Percentiles rank a stretch among this genome's conserved stretches.
phyloP scores from a whole-genome alignment of 2,888 invertebrate species.

The Drosophila lacicola region DNA sequence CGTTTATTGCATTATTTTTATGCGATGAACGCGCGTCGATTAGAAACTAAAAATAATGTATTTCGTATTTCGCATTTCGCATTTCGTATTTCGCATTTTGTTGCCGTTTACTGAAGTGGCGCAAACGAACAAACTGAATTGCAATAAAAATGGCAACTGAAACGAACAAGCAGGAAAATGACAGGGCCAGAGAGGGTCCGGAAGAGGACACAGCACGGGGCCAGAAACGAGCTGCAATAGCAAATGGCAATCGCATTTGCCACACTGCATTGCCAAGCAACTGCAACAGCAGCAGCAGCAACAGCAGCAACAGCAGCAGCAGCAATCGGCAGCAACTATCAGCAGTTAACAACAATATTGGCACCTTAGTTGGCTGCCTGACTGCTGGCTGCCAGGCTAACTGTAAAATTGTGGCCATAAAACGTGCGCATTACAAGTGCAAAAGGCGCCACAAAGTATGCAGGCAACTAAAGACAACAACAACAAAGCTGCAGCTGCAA shows the following conservation, averaged over 20 bases:
- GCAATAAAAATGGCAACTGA: conserved; percentile 64
- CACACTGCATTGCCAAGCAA: conserved; percentile 64
- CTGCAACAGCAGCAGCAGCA: conserved; percentile 25
- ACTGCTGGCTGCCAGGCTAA: conserved; percentile 60
- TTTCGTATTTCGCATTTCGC: conserved; percentile 52
- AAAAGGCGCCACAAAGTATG: conserved; percentile 64
- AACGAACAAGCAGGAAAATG: conserved; percentile 26
- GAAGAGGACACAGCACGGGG: background rate
- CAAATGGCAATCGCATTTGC: conserved; percentile 71
- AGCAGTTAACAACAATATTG: conserved; percentile 81
- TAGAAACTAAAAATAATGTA: conserved; percentile 80
- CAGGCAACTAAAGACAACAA: conserved; percentile 35
- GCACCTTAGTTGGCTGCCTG: conserved; percentile 65
- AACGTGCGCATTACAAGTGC: conserved; percentile 69
- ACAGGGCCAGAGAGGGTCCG: too few species aligned
- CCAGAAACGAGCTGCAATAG: conserved; percentile 44
- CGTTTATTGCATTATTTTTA: conserved; percentile 80
- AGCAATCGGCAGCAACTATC: conserved; percentile 68
- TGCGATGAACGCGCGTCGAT: conserved; percentile 81
- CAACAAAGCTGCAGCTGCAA: background rate
- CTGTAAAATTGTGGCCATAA: conserved; percentile 78
- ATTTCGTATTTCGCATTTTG: conserved; percentile 31
- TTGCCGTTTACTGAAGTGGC: conserved; percentile 46
- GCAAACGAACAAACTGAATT: conserved; percentile 57
- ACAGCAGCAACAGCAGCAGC: conserved; percentile 36